These are phyloP conservation scores for Onychorhynchus coronatus DNA, from an alignment of 2,113 vertebrate species.

Conservation along the genomic window DNA sequence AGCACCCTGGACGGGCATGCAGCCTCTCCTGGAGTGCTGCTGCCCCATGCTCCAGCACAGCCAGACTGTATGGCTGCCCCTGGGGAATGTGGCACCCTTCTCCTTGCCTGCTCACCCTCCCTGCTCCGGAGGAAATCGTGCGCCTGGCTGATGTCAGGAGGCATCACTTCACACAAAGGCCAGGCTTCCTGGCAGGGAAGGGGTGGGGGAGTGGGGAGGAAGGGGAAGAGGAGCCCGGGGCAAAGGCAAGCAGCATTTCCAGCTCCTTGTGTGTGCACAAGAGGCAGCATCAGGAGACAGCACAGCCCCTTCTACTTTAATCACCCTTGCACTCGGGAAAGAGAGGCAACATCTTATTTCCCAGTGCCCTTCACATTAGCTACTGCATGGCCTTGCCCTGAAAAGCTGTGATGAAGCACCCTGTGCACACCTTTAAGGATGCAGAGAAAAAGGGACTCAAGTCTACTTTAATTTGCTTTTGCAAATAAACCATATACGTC, in stretches of 20 bases:
- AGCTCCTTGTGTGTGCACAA: neutral
- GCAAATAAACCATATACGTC: neutral
- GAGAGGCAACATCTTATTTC: neutral
- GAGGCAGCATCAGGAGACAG: neutral
- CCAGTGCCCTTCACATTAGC: neutral
- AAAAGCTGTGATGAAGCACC: rapidly evolving
- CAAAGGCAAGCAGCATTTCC: constrained; percentile 19
- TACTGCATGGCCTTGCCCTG: neutral
- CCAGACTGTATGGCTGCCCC: neutral
- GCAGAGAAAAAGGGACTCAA: neutral
- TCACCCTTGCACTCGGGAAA: neutral
- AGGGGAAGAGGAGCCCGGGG: constrained; percentile 34
- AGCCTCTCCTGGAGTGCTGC: neutral
- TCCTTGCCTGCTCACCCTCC: neutral
- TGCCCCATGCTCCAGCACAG: neutral
- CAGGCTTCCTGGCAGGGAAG: constrained; percentile 27
- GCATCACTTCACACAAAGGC: constrained; percentile 57
- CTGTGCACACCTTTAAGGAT: neutral
- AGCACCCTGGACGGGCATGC: rapidly evolving
- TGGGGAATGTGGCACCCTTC: neutral
- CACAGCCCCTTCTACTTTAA: neutral
- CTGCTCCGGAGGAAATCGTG: neutral
- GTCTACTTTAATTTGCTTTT: neutral
- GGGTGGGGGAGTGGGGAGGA: constrained; percentile 17
- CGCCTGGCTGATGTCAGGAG: constrained; percentile 53